These are phyloP conservation scores for Hemicentrotus pulcherrimus DNA, from an alignment of 35 echinoderm and acorn worm genomes.

Conservation along the genomic window DNA sequence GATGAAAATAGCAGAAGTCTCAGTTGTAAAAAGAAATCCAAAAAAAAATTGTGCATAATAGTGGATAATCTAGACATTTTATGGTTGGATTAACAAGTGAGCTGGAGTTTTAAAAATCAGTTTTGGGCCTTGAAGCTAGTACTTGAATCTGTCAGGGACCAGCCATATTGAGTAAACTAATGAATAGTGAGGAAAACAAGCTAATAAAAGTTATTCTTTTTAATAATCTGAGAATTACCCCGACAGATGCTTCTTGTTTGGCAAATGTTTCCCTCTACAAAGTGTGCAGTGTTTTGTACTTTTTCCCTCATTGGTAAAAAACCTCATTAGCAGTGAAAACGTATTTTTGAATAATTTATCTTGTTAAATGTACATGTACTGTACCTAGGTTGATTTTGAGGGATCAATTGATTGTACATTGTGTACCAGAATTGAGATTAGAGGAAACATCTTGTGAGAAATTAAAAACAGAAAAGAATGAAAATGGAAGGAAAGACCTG, in stretches of 20 bases:
- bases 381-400: no score
- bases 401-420: no score
- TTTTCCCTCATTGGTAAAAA: not conserved
- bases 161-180: not conserved
- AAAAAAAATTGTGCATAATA: not conserved
- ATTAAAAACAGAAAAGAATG: not conserved
- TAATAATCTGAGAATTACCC: not conserved
- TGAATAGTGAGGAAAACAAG: not conserved
- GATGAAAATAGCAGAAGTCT: not conserved
- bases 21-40: not conserved
- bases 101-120: not conserved
- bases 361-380: not conserved
- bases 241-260: not conserved
- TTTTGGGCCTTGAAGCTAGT: not conserved
- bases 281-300: not conserved
- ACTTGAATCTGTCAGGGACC: not conserved
- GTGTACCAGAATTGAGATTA: not conserved
- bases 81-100: not conserved
- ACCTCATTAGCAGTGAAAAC: not conserved
- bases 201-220: not conserved
- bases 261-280: not conserved
- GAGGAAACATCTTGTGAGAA: not conserved
- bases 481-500: not conserved
- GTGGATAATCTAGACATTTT: not conserved
- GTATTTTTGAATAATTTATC: not conserved